These are phyloP conservation scores for Agriopis aurantiaria DNA, from an alignment of 2,888 invertebrate genomes.

Conservation along the genomic window DNA sequence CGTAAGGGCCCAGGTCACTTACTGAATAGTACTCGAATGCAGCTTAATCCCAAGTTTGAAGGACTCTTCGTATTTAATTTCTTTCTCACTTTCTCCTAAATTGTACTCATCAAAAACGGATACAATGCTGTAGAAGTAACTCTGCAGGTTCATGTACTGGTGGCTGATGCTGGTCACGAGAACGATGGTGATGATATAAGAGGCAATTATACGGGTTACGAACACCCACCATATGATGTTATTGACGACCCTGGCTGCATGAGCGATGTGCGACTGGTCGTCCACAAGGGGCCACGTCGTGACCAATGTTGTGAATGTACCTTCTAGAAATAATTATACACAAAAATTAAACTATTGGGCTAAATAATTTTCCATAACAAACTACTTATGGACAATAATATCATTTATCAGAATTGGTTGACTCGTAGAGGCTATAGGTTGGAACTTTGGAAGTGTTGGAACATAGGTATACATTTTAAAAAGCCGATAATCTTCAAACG, in stretches of 20 bases:
- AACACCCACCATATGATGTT: constrained; percentile 56
- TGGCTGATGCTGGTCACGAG: constrained; percentile 53
- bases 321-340: constrained; percentile 45
- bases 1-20: constrained; percentile 24
- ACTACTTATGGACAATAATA: too few relatives aligned
- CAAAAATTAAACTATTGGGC: too few relatives aligned
- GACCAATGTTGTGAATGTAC: constrained; percentile 55
- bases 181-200: constrained; percentile 51
- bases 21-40: constrained; percentile 64
- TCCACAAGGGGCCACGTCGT: constrained; percentile 58
- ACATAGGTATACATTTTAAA: too few relatives aligned
- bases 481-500: too few relatives aligned
- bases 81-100: constrained; percentile 55
- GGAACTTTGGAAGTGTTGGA: too few relatives aligned
- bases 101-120: constrained; percentile 54
- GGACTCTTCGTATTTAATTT: constrained; percentile 56
- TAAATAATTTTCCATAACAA: too few relatives aligned
- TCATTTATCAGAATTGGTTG: too few relatives aligned
- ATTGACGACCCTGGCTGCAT: constrained; percentile 41
- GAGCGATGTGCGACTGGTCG: constrained; percentile 51
- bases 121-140: constrained; percentile 61
- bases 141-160: constrained; percentile 63
- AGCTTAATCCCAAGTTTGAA: constrained; percentile 64
- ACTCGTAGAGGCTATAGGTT: too few relatives aligned
- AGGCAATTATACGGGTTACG: constrained; percentile 44